phyloP scores from a whole-genome alignment of 2,888 invertebrate species.

The Aphidius colemani region DNA sequence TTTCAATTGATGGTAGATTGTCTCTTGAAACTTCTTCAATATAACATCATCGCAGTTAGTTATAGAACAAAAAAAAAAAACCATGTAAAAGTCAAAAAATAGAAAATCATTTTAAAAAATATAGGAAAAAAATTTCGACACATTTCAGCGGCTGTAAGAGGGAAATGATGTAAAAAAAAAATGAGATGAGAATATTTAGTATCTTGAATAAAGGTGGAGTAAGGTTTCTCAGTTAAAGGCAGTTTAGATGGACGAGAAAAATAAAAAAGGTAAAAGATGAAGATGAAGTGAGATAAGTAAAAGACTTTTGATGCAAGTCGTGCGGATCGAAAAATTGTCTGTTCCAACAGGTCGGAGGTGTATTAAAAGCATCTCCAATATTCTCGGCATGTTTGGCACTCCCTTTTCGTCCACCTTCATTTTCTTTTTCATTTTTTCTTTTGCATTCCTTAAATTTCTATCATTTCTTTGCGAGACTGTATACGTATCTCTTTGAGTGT shows the following conservation, averaged over 20 bases:
- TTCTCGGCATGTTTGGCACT: conserved; percentile 19
- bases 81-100: too few relatives aligned
- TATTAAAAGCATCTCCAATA: conserved; percentile 28
- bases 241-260: not conserved
- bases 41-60: too few relatives aligned
- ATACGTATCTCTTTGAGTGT: not conserved
- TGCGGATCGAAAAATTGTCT: conserved; percentile 30
- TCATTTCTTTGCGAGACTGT: not conserved
- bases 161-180: too few relatives aligned
- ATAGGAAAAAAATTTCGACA: too few relatives aligned
- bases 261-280: not conserved
- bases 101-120: too few relatives aligned
- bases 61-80: too few relatives aligned
- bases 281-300: too few relatives aligned
- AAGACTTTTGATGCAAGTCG: conserved; percentile 30
- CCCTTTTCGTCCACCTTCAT: conserved; percentile 9
- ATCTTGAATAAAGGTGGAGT: not conserved
- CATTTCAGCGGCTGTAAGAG: too few relatives aligned
- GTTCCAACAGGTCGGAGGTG: conserved; percentile 32
- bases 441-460: not conserved
- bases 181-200: not conserved
- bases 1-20: too few relatives aligned
- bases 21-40: too few relatives aligned
- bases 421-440: conserved; percentile 4
- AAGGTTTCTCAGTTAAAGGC: too few relatives aligned